These are phyloP conservation scores for Notarius lentiginosus DNA, from an alignment of 2,113 vertebrate genomes.

Conservation along the genomic window DNA sequence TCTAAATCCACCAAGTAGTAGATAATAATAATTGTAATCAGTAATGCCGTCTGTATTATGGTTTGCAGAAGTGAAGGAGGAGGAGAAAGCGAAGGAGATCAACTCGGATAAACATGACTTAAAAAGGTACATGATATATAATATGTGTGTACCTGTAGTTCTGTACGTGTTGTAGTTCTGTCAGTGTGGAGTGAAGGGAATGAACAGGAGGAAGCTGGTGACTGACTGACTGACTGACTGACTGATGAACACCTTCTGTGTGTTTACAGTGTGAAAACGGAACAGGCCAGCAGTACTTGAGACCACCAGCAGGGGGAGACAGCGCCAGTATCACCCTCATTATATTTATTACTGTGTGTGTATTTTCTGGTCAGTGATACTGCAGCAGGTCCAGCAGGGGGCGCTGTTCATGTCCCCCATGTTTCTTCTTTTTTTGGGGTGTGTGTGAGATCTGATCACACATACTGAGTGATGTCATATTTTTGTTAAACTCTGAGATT, in stretches of 20 bases:
- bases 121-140: constrained; percentile 76
- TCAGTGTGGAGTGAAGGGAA: not conserved
- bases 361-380: constrained; percentile 1
- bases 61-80: constrained; percentile 83
- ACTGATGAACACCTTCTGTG: not conserved
- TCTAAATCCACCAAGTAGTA: not conserved
- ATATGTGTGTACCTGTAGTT: no score
- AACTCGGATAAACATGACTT: constrained; percentile 82
- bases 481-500: constrained; percentile 43
- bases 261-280: constrained; percentile 79
- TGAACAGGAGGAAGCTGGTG: not conserved
- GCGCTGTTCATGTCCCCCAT: not conserved
- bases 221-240: not conserved
- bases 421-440: not conserved
- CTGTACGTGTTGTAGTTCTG: not conserved
- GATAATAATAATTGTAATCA: not conserved
- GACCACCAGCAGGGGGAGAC: not conserved
- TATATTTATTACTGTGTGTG: not conserved
- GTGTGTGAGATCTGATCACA: not conserved
- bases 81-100: constrained; percentile 86
- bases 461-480: not conserved
- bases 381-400: constrained; percentile 34
- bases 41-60: constrained; percentile 47
- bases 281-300: constrained; percentile 87
- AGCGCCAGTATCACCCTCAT: constrained; percentile 14